Conservation (phyloP, 2,113 vertebrate genomes). For the Leucoraja erinaceus region DNA sequence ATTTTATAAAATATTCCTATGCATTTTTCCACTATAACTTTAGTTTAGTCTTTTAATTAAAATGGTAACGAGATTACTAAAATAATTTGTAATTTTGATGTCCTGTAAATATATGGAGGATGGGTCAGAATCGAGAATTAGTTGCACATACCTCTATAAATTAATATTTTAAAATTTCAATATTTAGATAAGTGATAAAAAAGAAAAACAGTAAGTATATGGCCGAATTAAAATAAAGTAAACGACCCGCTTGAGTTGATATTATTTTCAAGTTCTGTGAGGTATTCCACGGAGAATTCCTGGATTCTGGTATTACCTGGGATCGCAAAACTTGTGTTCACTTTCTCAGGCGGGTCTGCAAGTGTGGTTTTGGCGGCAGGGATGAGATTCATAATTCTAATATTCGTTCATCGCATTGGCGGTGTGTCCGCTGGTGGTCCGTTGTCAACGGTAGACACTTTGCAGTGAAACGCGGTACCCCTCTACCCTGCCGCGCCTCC, state of each 20-base stretch:
- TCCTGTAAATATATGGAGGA: neutral
- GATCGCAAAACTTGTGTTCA: neutral
- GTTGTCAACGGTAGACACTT: neutral
- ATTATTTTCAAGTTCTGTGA: neutral
- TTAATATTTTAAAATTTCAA: conserved; percentile 14
- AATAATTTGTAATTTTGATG: conserved; percentile 31
- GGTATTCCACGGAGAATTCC: neutral
- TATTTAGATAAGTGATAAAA: conserved; percentile 30
- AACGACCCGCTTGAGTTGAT: neutral
- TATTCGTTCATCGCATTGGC: too few species aligned
- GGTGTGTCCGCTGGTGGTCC: neutral
- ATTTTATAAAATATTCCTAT: conserved; percentile 38
- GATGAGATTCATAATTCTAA: neutral
- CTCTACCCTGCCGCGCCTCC: too few species aligned
- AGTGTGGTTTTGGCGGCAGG: neutral
- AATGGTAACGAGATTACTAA: conserved; percentile 21
- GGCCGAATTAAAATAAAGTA: neutral
- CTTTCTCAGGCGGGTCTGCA: neutral
- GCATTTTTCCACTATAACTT: conserved; percentile 32
- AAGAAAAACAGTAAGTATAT: neutral
- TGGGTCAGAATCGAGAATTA: conserved; percentile 12
- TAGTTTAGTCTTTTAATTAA: conserved; percentile 33
- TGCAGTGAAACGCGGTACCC: neutral
- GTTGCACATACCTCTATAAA: conserved; percentile 24
- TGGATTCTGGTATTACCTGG: neutral